Evolutionary conservation across 1,140 invertebrate genomes (phyloP).

Genomic region (Zaprionus inermis): DNA sequence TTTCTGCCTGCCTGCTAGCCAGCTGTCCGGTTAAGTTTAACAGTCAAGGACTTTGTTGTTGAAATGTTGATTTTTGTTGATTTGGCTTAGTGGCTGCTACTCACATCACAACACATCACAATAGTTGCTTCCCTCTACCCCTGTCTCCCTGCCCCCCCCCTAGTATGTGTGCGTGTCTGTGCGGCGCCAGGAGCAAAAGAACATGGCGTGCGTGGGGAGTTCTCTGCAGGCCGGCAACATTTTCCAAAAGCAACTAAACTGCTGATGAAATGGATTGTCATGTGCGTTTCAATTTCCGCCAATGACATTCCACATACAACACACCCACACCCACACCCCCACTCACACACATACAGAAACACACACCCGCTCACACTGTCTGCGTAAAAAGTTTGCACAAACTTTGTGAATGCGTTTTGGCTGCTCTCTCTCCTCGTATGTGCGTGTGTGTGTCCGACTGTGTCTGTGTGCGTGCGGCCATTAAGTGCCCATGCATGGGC

Average conservation of each 20-base stretch:
- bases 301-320: conserved; percentile 68
- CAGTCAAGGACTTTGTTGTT: conserved; percentile 81
- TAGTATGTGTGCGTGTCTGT: conserved; percentile 7
- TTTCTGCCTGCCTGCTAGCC: conserved; percentile 30
- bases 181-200: conserved; percentile 41
- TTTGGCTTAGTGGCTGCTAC: conserved; percentile 80
- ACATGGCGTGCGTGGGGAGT: conserved; percentile 17
- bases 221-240: conserved; percentile 44
- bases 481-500: conserved; percentile 67
- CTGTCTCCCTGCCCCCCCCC: not conserved
- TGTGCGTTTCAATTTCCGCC: conserved; percentile 84
- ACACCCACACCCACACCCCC: conserved; percentile 25
- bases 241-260: conserved; percentile 80
- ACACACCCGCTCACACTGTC: conserved; percentile 17
- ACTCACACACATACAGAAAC: conserved; percentile 9
- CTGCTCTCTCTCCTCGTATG: conserved; percentile 58
- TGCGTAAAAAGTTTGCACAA: conserved; percentile 73
- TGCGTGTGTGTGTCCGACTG: no score
- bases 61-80: conserved; percentile 82
- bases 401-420: conserved; percentile 45
- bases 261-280: conserved; percentile 84
- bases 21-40: conserved; percentile 75
- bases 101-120: conserved; percentile 59
- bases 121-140: no score
- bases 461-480: conserved; percentile 44